Evolutionary conservation across 35 echinoderm and acorn worm genomes (phyloP).

Genomic region (Apostichopus parvimensis): DNA sequence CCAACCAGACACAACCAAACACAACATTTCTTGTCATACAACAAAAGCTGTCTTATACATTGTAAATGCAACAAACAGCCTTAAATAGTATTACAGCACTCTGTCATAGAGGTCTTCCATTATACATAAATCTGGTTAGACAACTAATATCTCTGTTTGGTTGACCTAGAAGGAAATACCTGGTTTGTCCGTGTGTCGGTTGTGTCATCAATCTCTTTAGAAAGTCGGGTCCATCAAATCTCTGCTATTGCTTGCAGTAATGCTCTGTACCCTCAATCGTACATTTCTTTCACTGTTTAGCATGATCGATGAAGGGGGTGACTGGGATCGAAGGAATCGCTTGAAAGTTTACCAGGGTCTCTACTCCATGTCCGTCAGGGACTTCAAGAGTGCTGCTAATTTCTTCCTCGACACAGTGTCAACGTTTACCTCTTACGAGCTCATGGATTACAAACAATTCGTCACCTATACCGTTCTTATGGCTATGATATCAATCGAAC

Average conservation of each 20-base stretch:
- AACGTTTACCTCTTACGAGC: constrained; percentile 97
- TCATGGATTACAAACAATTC: constrained; percentile 98
- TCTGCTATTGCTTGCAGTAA: not conserved
- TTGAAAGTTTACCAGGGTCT: constrained; percentile 98
- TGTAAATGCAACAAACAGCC: no score
- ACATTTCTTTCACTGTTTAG: constrained; percentile 36
- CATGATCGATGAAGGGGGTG: constrained; percentile 98
- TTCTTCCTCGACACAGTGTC: constrained; percentile 98
- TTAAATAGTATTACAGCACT: no score
- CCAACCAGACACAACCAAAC: no score
- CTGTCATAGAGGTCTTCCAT: no score
- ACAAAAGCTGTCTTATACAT: no score
- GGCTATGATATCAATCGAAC: constrained; percentile 89
- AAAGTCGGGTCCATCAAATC: not conserved
- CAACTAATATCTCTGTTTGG: no score
- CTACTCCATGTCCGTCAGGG: constrained; percentile 92
- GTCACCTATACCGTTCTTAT: constrained; percentile 88
- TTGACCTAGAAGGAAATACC: no score
- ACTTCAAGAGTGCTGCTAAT: constrained; percentile 88
- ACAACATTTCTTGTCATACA: no score
- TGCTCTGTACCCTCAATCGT: no score
- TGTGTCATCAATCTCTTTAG: not conserved
- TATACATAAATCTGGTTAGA: no score
- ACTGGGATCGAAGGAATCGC: constrained; percentile 98
- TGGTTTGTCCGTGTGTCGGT: no score